Conservation (phyloP, 2,888 invertebrate genomes). For the Orthosia gracilis region DNA sequence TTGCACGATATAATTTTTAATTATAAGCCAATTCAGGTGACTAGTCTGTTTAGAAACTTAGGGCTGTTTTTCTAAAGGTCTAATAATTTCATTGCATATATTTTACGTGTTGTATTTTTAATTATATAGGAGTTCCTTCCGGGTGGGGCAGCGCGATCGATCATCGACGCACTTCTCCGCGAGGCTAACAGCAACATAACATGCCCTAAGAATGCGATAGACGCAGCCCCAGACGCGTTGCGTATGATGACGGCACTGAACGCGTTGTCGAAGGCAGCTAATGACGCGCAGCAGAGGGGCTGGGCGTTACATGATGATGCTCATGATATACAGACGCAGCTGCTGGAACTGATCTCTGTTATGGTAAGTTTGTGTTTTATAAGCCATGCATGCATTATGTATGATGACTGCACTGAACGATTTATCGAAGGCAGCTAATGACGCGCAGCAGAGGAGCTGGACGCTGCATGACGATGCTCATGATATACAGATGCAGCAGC, state of each 20-base stretch:
- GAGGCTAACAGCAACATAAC: conserved; percentile 88
- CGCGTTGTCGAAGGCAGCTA: conserved; percentile 96
- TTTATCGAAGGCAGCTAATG: conserved; percentile 97
- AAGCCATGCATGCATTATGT: conserved; percentile 90
- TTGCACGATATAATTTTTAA: too few species aligned
- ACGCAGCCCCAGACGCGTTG: conserved; percentile 96
- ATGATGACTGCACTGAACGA: conserved; percentile 96
- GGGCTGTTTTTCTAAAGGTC: neutral
- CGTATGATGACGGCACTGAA: conserved; percentile 96
- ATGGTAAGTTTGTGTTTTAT: conserved; percentile 92
- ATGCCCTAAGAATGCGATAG: conserved; percentile 92
- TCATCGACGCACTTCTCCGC: conserved; percentile 86
- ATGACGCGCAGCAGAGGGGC: conserved; percentile 98
- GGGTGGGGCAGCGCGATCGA: conserved; percentile 87
- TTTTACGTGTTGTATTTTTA: neutral
- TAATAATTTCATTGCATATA: neutral
- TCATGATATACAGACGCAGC: conserved; percentile 95
- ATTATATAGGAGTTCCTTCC: conserved; percentile 84
- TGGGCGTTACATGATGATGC: conserved; percentile 99
- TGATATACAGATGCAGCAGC: conserved; percentile 96
- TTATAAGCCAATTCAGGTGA: too few species aligned
- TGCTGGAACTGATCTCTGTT: conserved; percentile 95
- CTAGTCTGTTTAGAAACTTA: neutral
- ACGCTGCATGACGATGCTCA: conserved; percentile 98
- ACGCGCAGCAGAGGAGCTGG: conserved; percentile 99